Conservation (phyloP, 1,140 invertebrate genomes). For the Drosophila truncata region DNA sequence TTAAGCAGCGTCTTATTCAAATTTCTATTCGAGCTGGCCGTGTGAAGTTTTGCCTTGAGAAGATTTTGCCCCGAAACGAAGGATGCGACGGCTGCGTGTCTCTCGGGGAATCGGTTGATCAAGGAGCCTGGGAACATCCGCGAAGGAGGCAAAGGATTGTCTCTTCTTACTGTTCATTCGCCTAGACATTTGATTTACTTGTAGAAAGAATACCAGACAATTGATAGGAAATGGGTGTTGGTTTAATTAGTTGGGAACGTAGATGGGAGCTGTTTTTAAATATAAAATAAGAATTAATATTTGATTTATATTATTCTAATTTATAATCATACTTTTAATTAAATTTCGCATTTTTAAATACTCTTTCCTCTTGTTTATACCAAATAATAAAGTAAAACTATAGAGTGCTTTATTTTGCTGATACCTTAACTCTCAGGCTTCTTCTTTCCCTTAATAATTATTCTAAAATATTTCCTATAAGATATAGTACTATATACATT, state of each 20-base stretch:
- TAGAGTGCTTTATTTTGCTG: too few species aligned
- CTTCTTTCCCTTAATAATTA: neutral
- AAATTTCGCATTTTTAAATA: neutral
- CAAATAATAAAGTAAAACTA: too few species aligned
- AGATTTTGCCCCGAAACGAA: constrained; percentile 60
- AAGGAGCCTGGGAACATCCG: constrained; percentile 78
- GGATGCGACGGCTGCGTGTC: constrained; percentile 48
- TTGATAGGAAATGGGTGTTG: constrained; percentile 37
- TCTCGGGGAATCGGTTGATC: constrained; percentile 26
- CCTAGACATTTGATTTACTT: constrained; percentile 49
- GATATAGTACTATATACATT: neutral
- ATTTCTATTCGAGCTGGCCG: constrained; percentile 64
- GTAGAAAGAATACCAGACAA: constrained; percentile 10
- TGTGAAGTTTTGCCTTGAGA: constrained; percentile 68
- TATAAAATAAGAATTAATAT: neutral
- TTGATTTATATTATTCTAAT: neutral
- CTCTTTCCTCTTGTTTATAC: neutral
- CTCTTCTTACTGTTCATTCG: constrained; percentile 46
- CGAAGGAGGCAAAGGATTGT: constrained; percentile 32
- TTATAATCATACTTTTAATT: too few species aligned
- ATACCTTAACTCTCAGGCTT: neutral
- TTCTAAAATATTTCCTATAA: too few species aligned
- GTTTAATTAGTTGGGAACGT: constrained; percentile 1
- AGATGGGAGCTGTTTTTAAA: neutral
- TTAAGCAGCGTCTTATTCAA: constrained; percentile 72